Evolutionary conservation across 2,888 invertebrate species (phyloP).

Genomic region (Drosophila acutilabella): DNA sequence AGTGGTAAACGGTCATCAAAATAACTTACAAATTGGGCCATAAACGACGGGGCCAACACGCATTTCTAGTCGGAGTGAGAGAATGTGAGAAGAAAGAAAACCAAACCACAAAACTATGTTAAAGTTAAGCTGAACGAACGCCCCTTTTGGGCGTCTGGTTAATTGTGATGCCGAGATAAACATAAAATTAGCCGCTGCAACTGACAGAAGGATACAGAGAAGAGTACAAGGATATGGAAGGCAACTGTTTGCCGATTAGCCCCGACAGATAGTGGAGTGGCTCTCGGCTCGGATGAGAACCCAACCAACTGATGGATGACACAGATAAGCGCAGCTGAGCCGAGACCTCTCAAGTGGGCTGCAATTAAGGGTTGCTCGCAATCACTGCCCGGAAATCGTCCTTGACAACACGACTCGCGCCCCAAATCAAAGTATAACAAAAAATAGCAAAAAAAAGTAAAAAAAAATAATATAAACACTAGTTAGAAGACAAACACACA

Average conservation of each 20-base stretch:
- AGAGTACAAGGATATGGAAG: conserved; percentile 23
- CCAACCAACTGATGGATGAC: conserved; percentile 63
- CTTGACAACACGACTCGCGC: conserved; percentile 62
- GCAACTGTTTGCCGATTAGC: conserved; percentile 56
- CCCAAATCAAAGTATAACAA: conserved; percentile 52
- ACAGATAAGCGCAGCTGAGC: conserved; percentile 71
- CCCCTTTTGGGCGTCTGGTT: conserved; percentile 53
- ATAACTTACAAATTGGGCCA: conserved; percentile 60
- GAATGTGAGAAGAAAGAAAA: background rate
- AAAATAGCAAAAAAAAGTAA: conserved; percentile 18
- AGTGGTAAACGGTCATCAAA: conserved; percentile 38
- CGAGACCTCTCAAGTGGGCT: conserved; percentile 64
- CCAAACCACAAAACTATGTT: conserved; percentile 43
- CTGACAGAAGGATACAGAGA: conserved; percentile 26
- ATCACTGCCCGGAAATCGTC: conserved; percentile 54
- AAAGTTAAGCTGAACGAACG: conserved; percentile 61
- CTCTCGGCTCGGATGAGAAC: conserved; percentile 51
- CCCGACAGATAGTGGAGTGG: conserved; percentile 45
- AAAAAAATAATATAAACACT: conserved; percentile 28
- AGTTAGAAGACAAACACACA: conserved; percentile 9
- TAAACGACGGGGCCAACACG: conserved; percentile 39
- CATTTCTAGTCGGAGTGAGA: conserved; percentile 34
- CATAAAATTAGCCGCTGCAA: conserved; percentile 45
- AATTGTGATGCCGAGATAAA: conserved; percentile 70
- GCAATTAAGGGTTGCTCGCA: conserved; percentile 78